A percentile compares a stretch with the other conserved stretches of the same genome.
Conservation (phyloP, 2,113 vertebrate species). For the Chaetura pelagica region DNA sequence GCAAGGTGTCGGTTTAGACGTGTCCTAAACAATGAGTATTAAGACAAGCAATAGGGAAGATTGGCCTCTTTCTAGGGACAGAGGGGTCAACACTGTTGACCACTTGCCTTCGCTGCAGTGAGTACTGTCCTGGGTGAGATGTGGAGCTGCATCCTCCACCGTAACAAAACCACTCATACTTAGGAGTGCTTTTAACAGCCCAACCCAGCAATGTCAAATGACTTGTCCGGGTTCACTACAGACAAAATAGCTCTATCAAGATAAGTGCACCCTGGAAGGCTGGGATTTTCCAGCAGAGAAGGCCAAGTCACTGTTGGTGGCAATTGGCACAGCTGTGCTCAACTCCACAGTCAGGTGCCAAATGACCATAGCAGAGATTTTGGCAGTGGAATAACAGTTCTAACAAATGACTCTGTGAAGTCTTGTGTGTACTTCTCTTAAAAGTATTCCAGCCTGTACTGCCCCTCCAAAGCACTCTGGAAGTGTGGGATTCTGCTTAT, state of each 20-base stretch:
- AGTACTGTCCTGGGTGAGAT: rapidly evolving
- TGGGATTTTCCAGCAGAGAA: conserved; percentile 47
- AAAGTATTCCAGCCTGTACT: neutral
- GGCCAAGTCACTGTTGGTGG: conserved; percentile 59
- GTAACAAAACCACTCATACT: neutral
- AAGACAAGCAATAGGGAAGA: neutral
- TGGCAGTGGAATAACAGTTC: neutral
- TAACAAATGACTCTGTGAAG: neutral
- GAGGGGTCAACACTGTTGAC: neutral
- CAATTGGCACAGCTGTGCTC: neutral
- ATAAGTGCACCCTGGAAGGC: conserved; percentile 6
- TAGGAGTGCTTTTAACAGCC: conserved; percentile 8
- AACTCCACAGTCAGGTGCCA: conserved; percentile 6
- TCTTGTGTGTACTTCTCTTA: neutral
- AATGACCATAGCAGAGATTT: conserved; percentile 46
- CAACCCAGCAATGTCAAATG: neutral
- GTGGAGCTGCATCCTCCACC: neutral
- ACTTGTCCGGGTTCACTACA: conserved; percentile 35
- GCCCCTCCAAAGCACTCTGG: neutral
- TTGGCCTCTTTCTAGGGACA: neutral
- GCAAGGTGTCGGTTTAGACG: neutral
- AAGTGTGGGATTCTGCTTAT: neutral
- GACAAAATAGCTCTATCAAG: conserved; percentile 46
- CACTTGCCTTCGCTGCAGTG: neutral
- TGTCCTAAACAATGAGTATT: neutral